These are phyloP conservation scores for Aurelia sp. DNA, from an alignment of 30 jellyfish, hydroid and myxozoan species.

Conservation along the genomic window DNA sequence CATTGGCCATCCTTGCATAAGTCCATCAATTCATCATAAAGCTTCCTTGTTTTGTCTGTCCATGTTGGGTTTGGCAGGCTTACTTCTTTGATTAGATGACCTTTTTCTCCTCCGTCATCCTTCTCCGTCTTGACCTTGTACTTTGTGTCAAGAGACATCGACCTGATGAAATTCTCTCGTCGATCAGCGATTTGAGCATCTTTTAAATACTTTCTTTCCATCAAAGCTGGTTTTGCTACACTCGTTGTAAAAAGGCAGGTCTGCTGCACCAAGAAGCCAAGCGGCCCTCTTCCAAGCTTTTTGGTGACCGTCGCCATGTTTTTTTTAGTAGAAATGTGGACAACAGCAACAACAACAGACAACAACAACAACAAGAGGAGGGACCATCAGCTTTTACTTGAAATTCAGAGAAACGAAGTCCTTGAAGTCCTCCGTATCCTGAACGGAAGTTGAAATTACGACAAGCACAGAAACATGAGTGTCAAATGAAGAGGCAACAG, in stretches of 20 bases:
- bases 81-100: constrained; percentile 24
- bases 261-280: background rate
- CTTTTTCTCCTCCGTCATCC: too few relatives aligned
- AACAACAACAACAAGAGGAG: too few relatives aligned
- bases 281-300: background rate
- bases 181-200: constrained; percentile 15
- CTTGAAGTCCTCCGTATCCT: too few relatives aligned
- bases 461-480: too few relatives aligned
- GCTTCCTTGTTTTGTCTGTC: constrained; percentile 46
- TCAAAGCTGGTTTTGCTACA: constrained; percentile 21
- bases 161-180: constrained; percentile 20
- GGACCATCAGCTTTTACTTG: too few relatives aligned
- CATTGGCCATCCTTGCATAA: constrained; percentile 64
- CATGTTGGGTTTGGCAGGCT: constrained; percentile 68
- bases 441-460: too few relatives aligned
- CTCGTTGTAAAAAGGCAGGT: constrained; percentile 32
- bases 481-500: too few relatives aligned
- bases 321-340: too few relatives aligned
- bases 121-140: too few relatives aligned
- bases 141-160: too few relatives aligned
- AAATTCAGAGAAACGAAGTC: too few relatives aligned
- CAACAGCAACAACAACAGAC: too few relatives aligned
- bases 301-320: constrained; percentile 14
- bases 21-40: constrained; percentile 50
- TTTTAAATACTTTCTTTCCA: constrained; percentile 43